Evolutionary conservation across 2,888 invertebrate genomes (phyloP).

Genomic region (Lottia gigantea): DNA sequence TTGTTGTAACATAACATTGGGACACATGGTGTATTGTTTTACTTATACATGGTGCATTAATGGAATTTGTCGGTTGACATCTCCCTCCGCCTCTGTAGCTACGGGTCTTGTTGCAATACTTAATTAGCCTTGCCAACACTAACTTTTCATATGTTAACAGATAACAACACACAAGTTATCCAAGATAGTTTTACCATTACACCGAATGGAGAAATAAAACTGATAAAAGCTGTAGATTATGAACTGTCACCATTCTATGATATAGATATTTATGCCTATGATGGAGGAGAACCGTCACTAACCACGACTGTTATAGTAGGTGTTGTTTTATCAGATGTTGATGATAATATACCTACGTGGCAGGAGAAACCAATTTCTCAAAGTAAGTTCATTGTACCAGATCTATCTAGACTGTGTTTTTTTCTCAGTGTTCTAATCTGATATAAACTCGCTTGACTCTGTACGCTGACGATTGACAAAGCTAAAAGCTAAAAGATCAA

Average conservation of each 20-base stretch:
- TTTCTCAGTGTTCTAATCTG: too few species aligned
- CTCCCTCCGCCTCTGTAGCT: too few species aligned
- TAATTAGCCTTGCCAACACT: too few species aligned
- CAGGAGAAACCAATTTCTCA: background rate
- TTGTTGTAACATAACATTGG: too few species aligned
- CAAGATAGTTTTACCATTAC: background rate
- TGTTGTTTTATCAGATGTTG: background rate
- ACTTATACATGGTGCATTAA: too few species aligned
- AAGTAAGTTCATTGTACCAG: background rate
- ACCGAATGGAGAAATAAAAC: background rate
- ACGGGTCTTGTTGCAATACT: too few species aligned
- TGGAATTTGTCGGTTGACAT: too few species aligned
- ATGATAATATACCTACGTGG: conserved; percentile 4
- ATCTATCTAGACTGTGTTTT: too few species aligned
- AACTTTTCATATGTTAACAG: background rate
- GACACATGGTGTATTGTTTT: too few species aligned
- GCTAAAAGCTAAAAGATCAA: too few species aligned
- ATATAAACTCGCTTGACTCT: too few species aligned
- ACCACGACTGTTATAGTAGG: background rate
- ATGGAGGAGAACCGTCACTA: background rate
- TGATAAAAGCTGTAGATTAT: background rate
- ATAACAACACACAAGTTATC: background rate
- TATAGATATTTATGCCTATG: background rate
- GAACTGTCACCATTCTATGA: conserved; percentile 2
- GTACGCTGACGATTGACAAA: too few species aligned